Conservation (phyloP, 2,888 invertebrate genomes). For the Melanophora roralis region DNA sequence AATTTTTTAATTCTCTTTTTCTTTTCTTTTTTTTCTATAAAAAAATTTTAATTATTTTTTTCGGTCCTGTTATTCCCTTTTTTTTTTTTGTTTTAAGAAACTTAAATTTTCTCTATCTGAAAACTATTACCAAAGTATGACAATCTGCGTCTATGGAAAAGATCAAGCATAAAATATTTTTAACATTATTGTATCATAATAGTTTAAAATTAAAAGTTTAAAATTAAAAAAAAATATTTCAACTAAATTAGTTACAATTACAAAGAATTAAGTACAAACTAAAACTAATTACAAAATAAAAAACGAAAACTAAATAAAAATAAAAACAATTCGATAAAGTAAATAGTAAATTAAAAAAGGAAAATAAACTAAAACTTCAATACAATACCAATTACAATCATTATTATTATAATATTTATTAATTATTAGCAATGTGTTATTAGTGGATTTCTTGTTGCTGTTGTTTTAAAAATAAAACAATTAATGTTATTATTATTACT, state of each 20-base stretch:
- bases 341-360: constrained; percentile 42
- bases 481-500: neutral
- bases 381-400: constrained; percentile 58
- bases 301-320: constrained; percentile 23
- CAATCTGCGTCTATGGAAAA: neutral
- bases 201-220: neutral
- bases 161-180: neutral
- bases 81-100: too few relatives aligned
- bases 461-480: constrained; percentile 45
- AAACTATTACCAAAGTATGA: too few relatives aligned
- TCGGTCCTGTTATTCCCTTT: too few relatives aligned
- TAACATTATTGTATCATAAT: neutral
- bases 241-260: constrained; percentile 45
- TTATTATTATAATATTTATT: constrained; percentile 33
- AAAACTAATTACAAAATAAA: constrained; percentile 31
- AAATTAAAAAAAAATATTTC: neutral
- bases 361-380: constrained; percentile 50
- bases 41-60: neutral
- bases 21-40: too few relatives aligned
- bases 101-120: too few relatives aligned
- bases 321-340: constrained; percentile 3
- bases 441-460: constrained; percentile 50
- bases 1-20: too few relatives aligned
- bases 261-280: constrained; percentile 35
- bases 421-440: constrained; percentile 63